These are phyloP conservation scores for Argyrosomus japonicus DNA, from an alignment of 2,113 vertebrate species.

Conservation along the genomic window DNA sequence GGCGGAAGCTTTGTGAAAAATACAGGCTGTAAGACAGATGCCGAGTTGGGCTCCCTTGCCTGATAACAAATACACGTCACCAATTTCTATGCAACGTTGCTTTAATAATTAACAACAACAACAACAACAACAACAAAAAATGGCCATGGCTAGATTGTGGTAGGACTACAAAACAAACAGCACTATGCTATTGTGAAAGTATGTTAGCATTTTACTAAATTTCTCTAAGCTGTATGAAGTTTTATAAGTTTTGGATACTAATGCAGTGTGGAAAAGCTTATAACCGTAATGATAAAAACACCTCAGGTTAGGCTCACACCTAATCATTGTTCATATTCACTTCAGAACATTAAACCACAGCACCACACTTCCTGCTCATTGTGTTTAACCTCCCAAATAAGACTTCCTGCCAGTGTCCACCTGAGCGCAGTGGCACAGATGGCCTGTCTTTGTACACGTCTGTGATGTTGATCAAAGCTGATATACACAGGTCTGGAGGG, in stretches of 20 bases:
- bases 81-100: no score
- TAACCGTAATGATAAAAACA: not conserved
- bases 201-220: not conserved
- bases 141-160: not conserved
- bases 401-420: conserved; percentile 74
- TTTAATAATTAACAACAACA: conserved; percentile 35
- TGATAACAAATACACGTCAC: no score
- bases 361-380: conserved; percentile 67
- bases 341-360: conserved; percentile 39
- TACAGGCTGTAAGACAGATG: no score
- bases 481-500: conserved; percentile 51
- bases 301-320: conserved; percentile 1
- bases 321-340: not conserved
- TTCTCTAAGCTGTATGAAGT: not conserved
- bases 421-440: conserved; percentile 64
- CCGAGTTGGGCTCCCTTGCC: no score
- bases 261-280: not conserved
- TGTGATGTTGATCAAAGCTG: conserved; percentile 69
- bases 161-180: not conserved
- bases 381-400: conserved; percentile 58
- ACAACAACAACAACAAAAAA: not conserved
- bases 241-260: not conserved
- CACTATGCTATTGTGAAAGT: not conserved
- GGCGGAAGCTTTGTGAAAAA: no score
- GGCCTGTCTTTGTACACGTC: conserved; percentile 45